A percentile compares a stretch with the other conserved stretches of the same genome.
Evolutionary conservation across 2,797 vertebrate species (phyloP).

Genomic region (Peromyscus eremicus): DNA sequence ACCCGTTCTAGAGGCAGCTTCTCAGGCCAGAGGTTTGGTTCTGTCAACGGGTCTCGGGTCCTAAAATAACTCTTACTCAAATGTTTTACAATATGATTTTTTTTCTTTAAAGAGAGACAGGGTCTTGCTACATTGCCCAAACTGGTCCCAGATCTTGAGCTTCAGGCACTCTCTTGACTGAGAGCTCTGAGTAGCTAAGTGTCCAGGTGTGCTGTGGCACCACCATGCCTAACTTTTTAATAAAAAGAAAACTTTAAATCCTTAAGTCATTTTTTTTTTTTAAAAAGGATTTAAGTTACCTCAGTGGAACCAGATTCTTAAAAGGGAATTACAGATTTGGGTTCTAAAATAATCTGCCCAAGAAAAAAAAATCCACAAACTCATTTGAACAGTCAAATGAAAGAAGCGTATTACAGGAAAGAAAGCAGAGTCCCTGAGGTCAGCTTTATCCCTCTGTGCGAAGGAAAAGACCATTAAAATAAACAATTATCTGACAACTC

Average conservation of each 20-base stretch:
- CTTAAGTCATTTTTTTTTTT: background rate
- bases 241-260: background rate
- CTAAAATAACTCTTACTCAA: slow-evolving; percentile 60
- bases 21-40: slow-evolving; percentile 48
- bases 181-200: background rate
- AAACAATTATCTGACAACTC: slow-evolving; percentile 73
- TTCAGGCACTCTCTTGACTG: background rate
- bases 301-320: slow-evolving; percentile 53
- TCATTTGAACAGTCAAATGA: slow-evolving; percentile 61
- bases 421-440: slow-evolving; percentile 74
- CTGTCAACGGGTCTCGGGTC: slow-evolving; percentile 51
- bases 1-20: slow-evolving; percentile 41
- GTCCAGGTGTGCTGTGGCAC: background rate
- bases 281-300: slow-evolving; percentile 50
- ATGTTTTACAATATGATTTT: slow-evolving; percentile 55
- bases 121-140: background rate
- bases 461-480: slow-evolving; percentile 78
- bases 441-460: slow-evolving; percentile 62
- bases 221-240: background rate
- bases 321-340: slow-evolving; percentile 62
- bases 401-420: slow-evolving; percentile 58
- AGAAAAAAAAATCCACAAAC: slow-evolving; percentile 61
- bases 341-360: slow-evolving; percentile 69
- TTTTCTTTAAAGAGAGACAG: slow-evolving; percentile 44
- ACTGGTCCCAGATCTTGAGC: background rate